Evolutionary conservation across 2,888 invertebrate species (phyloP), one percentile per base, ranked within the genome.

Genomic region (Tuta absoluta): DNA sequence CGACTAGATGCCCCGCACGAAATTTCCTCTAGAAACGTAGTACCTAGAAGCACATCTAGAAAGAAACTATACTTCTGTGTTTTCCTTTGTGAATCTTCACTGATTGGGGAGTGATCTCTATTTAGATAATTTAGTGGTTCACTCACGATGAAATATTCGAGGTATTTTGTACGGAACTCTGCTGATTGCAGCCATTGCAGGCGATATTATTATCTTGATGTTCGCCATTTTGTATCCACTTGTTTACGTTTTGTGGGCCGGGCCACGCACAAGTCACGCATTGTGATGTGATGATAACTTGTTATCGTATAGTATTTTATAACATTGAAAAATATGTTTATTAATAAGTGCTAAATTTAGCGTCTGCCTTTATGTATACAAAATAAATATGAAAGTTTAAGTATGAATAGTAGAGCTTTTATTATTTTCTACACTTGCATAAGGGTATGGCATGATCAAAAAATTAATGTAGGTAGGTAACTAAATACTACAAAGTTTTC

Each of bases 41-140:
- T 1, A 51, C 11, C 19, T 3, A 33, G 17, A n/a, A n/a, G 38
- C 38, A 24, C 17, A 41, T 63, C 56, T 21, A 56, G 53, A 21
- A 12, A 53, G 53, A 28, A 14, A 11, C 28, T 64, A 0, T 37
- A 38, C 5, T 21, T 62, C 59, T 12, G 7, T 38, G 57, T 64
- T 64, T 62, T 24, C 64, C 56, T 62, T 66, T 62, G 63, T 48
- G 64, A 66, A 71, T 69, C 74, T 64, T 66, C 69, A 70, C 71
- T 85, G 87, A 89, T 90, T 87, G 85, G 81, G 85, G 87, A 82
- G 84, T 84, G 91, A 90, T 91, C 86, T 82, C 84, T 82, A 86
- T 89, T 88, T 84, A 89, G 89, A 91, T 91, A 90, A 91, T 89
- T 90, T 86, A 89, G 85, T 87, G 87, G 80, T 83, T 80, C 84